Evolutionary conservation across 1,140 invertebrate species (phyloP).

Genomic region (Thalassaphorura encarpata): DNA sequence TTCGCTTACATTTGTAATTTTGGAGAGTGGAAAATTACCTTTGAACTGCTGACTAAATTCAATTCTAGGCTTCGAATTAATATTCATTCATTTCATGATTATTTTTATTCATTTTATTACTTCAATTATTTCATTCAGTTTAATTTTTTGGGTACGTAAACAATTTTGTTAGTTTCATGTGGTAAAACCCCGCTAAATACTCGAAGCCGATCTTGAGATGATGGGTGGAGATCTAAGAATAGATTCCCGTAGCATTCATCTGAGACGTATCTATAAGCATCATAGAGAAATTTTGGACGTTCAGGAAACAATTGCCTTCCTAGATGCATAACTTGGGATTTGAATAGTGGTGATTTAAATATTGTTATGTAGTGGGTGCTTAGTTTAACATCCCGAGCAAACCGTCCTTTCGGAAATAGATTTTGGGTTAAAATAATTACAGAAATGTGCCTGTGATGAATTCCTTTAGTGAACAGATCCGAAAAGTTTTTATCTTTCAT

Average conservation of each 20-base stretch:
- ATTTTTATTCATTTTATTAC: too few relatives aligned
- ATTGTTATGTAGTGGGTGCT: slow-evolving; percentile 13
- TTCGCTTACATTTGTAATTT: too few relatives aligned
- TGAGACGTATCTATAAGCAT: slow-evolving; percentile 17
- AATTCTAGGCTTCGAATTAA: too few relatives aligned
- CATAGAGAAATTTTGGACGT: background rate
- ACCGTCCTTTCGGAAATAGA: slow-evolving; percentile 16
- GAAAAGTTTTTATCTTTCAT: slow-evolving; percentile 10
- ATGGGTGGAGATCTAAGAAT: slow-evolving; percentile 11
- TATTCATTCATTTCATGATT: too few relatives aligned
- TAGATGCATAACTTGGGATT: slow-evolving; percentile 17
- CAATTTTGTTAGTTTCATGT: too few relatives aligned
- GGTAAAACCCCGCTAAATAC: too few relatives aligned
- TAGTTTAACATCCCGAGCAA: slow-evolving; percentile 12
- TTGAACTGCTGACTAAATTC: too few relatives aligned
- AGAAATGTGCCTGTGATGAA: slow-evolving; percentile 20
- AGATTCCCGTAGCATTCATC: slow-evolving; percentile 5
- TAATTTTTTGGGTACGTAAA: too few relatives aligned
- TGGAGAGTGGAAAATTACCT: too few relatives aligned
- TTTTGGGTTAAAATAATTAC: slow-evolving; percentile 19
- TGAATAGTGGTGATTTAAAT: slow-evolving; percentile 16
- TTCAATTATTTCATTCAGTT: too few relatives aligned
- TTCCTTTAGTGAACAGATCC: slow-evolving; percentile 10
- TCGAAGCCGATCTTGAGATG: slow-evolving; percentile 10
- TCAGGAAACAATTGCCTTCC: slow-evolving; percentile 11